Conservation (phyloP, 2,888 invertebrate species). For the Drosophila formosana region DNA sequence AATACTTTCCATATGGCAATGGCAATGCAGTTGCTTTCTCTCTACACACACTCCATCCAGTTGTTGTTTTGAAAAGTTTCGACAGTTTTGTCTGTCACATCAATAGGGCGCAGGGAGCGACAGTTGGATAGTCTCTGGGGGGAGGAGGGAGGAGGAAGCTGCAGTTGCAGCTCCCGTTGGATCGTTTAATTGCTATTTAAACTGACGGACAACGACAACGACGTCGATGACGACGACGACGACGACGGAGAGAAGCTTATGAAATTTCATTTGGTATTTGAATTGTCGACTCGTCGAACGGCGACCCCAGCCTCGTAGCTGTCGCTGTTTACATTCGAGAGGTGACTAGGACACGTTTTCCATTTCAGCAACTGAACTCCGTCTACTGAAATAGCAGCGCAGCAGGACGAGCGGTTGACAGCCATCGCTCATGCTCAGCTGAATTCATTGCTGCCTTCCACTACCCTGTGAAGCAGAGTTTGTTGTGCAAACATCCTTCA, state of each 20-base stretch:
- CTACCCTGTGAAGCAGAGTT: slow-evolving; percentile 4
- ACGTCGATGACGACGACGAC: not conserved
- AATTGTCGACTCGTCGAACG: slow-evolving; percentile 40
- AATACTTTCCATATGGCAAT: slow-evolving; percentile 40
- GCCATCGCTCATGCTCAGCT: slow-evolving; percentile 23
- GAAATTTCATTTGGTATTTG: slow-evolving; percentile 75
- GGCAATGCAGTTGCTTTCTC: slow-evolving; percentile 3
- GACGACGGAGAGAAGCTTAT: slow-evolving; percentile 55
- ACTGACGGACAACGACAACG: slow-evolving; percentile 40
- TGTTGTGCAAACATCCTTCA: no score
- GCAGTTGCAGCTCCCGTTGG: slow-evolving; percentile 24
- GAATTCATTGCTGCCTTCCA: not conserved
- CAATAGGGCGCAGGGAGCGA: slow-evolving; percentile 27
- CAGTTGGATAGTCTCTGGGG: not conserved
- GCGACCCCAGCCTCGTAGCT: not conserved
- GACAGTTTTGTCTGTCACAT: slow-evolving; percentile 69
- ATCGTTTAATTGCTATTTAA: slow-evolving; percentile 75
- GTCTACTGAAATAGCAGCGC: not conserved
- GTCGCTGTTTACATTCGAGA: slow-evolving; percentile 59
- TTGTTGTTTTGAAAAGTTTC: slow-evolving; percentile 77
- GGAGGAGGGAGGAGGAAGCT: not conserved
- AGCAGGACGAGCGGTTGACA: slow-evolving; percentile 59
- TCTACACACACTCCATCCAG: no score
- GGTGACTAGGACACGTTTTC: slow-evolving; percentile 64
- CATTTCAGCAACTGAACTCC: slow-evolving; percentile 43